These are phyloP conservation scores for Petrolisthes cinctipes DNA, from an alignment of 2,888 invertebrate species.

Conservation along the genomic window DNA sequence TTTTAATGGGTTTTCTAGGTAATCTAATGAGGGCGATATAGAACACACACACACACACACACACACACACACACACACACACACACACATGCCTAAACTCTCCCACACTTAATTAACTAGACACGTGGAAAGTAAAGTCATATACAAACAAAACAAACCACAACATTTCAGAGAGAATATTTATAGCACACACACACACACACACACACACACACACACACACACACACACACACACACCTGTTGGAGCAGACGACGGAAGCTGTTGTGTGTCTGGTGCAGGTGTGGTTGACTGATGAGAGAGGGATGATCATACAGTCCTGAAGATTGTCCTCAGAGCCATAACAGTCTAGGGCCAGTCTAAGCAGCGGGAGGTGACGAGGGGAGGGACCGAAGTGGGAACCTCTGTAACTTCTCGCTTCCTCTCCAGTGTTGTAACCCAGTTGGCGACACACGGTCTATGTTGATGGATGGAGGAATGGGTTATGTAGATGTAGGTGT, in stretches of 20 bases:
- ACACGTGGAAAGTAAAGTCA: no score
- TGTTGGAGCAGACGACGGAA: not conserved
- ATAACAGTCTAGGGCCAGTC: not conserved
- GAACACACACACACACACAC: no score
- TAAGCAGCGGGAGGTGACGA: not conserved
- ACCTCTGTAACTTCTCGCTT: not conserved
- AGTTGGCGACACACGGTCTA: not conserved
- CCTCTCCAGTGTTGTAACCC: not conserved
- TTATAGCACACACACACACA: not conserved
- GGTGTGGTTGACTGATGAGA: not conserved
- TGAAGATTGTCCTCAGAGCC: conserved; percentile 1
- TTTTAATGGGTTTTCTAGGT: no score
- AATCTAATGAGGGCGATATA: no score
- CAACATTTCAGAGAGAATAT: no score
- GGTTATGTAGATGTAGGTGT: no score
- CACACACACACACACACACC: not conserved
- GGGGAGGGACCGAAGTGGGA: conserved; percentile 16
- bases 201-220: not conserved
- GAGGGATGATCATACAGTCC: not conserved
- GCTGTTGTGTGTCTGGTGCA: not conserved
- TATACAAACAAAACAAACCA: no score
- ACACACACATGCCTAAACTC: no score
- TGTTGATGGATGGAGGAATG: no score
- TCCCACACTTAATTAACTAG: no score
- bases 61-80: no score